phyloP scores from a whole-genome alignment of 2,888 invertebrate genomes.

The Dusona sp. region DNA sequence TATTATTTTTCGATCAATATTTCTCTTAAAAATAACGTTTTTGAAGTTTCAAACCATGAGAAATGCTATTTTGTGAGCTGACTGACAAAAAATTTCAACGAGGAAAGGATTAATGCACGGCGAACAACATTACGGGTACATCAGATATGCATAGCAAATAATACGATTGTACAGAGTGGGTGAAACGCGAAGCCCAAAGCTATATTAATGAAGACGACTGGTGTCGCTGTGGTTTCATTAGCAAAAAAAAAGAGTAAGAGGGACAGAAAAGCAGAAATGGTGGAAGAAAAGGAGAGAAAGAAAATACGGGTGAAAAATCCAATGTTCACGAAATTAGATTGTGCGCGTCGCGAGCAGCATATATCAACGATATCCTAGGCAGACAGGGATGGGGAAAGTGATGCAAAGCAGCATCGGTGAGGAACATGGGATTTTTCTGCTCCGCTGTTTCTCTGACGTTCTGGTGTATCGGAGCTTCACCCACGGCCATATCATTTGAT shows the following conservation, averaged over 20 bases:
- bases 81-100: not conserved
- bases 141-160: conserved; percentile 13
- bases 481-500: conserved; percentile 49
- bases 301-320: conserved; percentile 43
- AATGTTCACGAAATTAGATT: conserved; percentile 58
- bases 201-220: conserved; percentile 34
- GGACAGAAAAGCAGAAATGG: conserved; percentile 2
- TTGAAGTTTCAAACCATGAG: not conserved
- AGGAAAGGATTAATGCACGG: not conserved
- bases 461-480: conserved; percentile 53
- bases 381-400: not conserved
- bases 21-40: not conserved
- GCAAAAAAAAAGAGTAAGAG: not conserved
- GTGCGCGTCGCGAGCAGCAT: conserved; percentile 35
- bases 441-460: conserved; percentile 38
- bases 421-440: conserved; percentile 42
- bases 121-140: not conserved
- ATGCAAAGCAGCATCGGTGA: conserved; percentile 20
- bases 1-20: not conserved
- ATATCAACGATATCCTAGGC: conserved; percentile 41
- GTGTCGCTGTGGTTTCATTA: conserved; percentile 4
- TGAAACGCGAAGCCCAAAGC: not conserved
- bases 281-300: conserved; percentile 7
- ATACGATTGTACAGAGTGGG: conserved; percentile 2
- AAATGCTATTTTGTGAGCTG: not conserved